Conservation (phyloP, 2,888 invertebrate genomes). For the Drosophila emarginata region DNA sequence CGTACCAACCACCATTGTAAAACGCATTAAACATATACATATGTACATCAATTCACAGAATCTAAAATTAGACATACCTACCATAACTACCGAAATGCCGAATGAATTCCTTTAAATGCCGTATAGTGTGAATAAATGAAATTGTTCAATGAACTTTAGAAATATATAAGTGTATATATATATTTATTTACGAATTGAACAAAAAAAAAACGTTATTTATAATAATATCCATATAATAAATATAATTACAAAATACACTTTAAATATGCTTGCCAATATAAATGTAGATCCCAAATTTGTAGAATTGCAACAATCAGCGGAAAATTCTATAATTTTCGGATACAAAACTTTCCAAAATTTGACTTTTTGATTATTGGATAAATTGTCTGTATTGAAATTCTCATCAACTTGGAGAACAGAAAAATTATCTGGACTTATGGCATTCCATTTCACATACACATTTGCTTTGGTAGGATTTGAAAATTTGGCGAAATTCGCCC, state of each 20-base stretch:
- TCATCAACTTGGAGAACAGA: conserved; percentile 89
- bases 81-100: not conserved
- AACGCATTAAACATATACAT: too few relatives aligned
- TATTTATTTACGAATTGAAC: conserved; percentile 2
- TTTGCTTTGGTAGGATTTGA: conserved; percentile 88
- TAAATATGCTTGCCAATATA: conserved; percentile 21
- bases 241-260: conserved; percentile 23
- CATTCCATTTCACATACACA: conserved; percentile 90
- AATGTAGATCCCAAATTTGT: conserved; percentile 64
- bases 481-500: conserved; percentile 90
- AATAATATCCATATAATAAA: not conserved
- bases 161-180: not conserved
- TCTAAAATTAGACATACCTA: not conserved
- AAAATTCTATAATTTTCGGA: conserved; percentile 88
- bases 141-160: not conserved
- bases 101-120: too few relatives aligned
- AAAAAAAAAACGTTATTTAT: not conserved
- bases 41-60: not conserved
- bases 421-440: conserved; percentile 87
- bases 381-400: conserved; percentile 89
- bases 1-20: not conserved
- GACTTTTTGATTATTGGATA: conserved; percentile 89
- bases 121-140: not conserved
- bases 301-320: conserved; percentile 89
- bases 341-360: conserved; percentile 94